Evolutionary conservation across 2,888 invertebrate genomes (phyloP), one percentile per base, ranked within the genome.

Genomic region (Drosophila stalkeri): DNA sequence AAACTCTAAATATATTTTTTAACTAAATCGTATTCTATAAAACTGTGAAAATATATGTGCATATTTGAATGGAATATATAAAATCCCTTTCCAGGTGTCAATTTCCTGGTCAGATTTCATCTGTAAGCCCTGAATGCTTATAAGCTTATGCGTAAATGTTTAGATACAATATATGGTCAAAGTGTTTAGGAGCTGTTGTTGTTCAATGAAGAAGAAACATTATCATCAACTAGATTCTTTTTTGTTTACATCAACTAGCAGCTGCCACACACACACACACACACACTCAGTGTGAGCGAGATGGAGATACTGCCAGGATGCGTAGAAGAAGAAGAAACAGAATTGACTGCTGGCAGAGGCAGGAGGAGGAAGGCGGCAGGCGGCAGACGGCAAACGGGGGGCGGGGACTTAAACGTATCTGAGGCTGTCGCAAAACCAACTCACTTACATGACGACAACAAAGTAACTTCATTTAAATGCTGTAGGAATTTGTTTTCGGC

Each of bases 401-500:
- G 41, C 41, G 31, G 23, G 11, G 7, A 16, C 11, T 16, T 23
- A 56, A 57, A 47, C 62, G 75, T 73, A 74, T 57, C 73, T 55
- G 75, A 59, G 73, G 75, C 73, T 75, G 76, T 57, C 76, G 71
- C 77, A 76, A 71, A 69, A 44, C 41, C 68, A 66, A 65, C 74
- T 81, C 79, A 77, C 73, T 77, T 81, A 80, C 77, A 79, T 69
- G 80, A 64, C 72, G 77, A 78, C 76, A 84, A 83, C 82, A 84
- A 84, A 89, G 84, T 89, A 79, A 84, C 82, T 90, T 86, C 86
- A 89, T 88, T 90, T 83, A 89, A 88, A 89, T 86, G 89, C 86
- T 89, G 90, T 86, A 86, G 80, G 87, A 88, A 89, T 88, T 88
- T 88, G 90, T 90, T 86, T 82, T 77, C 81, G 78, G 81, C 76